Evolutionary conservation across 2,888 invertebrate genomes (phyloP), one percentile per base, ranked within the genome.

Genomic region (Orthosia incerta): DNA sequence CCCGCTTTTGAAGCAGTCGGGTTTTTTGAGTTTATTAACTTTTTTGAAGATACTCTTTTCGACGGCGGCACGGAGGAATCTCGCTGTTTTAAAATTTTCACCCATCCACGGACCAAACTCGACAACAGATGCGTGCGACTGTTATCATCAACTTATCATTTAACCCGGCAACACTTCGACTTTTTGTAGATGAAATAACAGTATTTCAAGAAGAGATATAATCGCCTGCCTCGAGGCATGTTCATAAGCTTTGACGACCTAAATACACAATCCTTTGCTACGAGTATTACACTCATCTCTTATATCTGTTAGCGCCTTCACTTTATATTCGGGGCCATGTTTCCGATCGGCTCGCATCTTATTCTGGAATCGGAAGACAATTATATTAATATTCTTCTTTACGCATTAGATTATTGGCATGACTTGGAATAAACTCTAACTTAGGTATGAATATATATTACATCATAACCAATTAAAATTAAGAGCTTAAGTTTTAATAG

Each of bases 211-310:
- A 18, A 26, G 15, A 55, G 16, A 45, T 56, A 13, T 9, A 39
- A 55, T 9, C 4, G 23, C 26, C 15, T 60, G 45, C 9, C 48
- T 55, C 0, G 45, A n/a, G 64, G 18, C 48, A 11, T 56, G n/a
- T 31, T 55, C 61, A 23, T 73, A 55, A 16, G 16, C 62, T 56
- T 12, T 18, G 13, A 20, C 46, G 64, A n/a, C 65, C 75, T 73
- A 59, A 23, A 65, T 39, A 65, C 57, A 59, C 64, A 39, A 55
- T 46, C 74, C 55, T 75, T 74, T 20, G n/a, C 60, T 20, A n/a
- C n/a, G n/a, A n/a, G n/a, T n/a, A 48, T 65, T 26, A 18, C 46
- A 51, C 9, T 59, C 5, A 75, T 55, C 20, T 55, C 5, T 55
- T 26, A 5, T 50, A 50, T 50, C 67, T 20, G 26, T 55, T 53